Evolutionary conservation across 2,888 invertebrate genomes (phyloP).

Genomic region (Platypus cylindrus): DNA sequence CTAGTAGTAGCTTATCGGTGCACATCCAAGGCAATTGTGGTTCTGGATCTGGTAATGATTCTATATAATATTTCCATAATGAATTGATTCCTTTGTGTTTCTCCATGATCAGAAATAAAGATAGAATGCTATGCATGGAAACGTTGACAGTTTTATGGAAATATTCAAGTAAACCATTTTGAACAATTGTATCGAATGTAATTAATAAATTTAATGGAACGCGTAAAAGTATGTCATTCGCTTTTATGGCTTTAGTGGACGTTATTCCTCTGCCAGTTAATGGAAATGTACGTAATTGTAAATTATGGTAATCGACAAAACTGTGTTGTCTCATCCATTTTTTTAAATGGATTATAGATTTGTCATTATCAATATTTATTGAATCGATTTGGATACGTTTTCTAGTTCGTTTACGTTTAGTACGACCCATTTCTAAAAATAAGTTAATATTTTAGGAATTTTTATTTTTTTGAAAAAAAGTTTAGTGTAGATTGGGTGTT

Average conservation of each 20-base stretch:
- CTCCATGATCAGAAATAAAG: conserved; percentile 61
- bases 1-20: conserved; percentile 37
- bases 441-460: too few species aligned
- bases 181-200: conserved; percentile 24
- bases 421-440: conserved; percentile 39
- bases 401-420: conserved; percentile 30
- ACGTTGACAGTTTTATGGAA: conserved; percentile 26
- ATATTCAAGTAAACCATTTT: conserved; percentile 10
- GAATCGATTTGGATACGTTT: conserved; percentile 22
- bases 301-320: conserved; percentile 43
- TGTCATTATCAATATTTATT: conserved; percentile 22
- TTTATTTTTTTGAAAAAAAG: too few species aligned
- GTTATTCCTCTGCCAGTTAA: conserved; percentile 64
- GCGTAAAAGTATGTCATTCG: conserved; percentile 47
- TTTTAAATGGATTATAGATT: conserved; percentile 37
- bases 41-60: conserved; percentile 47
- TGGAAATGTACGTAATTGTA: conserved; percentile 46
- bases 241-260: conserved; percentile 41
- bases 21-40: conserved; percentile 61
- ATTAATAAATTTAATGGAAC: conserved; percentile 48
- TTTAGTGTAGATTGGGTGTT: background rate
- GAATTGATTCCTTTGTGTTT: conserved; percentile 43
- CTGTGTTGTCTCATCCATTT: conserved; percentile 41
- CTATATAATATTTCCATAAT: conserved; percentile 51
- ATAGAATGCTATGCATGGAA: conserved; percentile 58